Evolutionary conservation across 1,140 invertebrate species (phyloP).

Genomic region (Anoplolepis gracilipes): DNA sequence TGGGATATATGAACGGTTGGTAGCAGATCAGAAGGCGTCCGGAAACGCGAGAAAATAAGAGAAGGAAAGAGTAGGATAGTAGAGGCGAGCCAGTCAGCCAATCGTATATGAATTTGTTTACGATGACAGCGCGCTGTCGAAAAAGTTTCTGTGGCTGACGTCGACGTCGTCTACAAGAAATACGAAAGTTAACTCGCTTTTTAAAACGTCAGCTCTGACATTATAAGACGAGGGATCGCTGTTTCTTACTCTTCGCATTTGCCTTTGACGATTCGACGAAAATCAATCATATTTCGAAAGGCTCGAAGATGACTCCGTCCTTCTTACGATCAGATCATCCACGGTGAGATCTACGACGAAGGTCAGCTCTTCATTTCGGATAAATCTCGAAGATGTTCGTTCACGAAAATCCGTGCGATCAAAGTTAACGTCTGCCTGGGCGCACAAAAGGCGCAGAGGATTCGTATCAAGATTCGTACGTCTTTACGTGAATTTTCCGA

Average conservation of each 20-base stretch:
- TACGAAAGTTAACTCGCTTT: constrained; percentile 55
- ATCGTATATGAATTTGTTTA: constrained; percentile 64
- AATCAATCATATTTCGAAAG: constrained; percentile 36
- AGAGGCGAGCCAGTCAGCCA: constrained; percentile 51
- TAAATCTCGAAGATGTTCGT: background rate
- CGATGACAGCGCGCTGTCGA: constrained; percentile 50
- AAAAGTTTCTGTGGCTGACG: constrained; percentile 48
- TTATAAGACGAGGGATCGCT: background rate
- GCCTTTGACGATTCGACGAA: too few species aligned
- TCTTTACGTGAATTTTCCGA: background rate
- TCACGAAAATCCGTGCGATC: background rate
- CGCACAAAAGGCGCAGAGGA: constrained; percentile 27
- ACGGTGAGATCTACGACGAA: background rate
- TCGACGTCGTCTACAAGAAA: constrained; percentile 28
- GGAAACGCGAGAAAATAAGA: constrained; percentile 29
- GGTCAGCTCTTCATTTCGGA: background rate
- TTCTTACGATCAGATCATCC: background rate
- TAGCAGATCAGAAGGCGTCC: constrained; percentile 14
- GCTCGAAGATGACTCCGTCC: background rate
- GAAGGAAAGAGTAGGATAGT: constrained; percentile 8
- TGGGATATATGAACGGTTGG: background rate
- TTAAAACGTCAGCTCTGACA: constrained; percentile 31
- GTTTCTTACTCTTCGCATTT: background rate
- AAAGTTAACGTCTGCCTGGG: constrained; percentile 22
- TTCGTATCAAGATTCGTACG: background rate